Evolutionary conservation across 37 sponge, comb jelly and placozoan species (phyloP), one percentile per base, ranked within the genome.

Genomic region (Crambe crambe): DNA sequence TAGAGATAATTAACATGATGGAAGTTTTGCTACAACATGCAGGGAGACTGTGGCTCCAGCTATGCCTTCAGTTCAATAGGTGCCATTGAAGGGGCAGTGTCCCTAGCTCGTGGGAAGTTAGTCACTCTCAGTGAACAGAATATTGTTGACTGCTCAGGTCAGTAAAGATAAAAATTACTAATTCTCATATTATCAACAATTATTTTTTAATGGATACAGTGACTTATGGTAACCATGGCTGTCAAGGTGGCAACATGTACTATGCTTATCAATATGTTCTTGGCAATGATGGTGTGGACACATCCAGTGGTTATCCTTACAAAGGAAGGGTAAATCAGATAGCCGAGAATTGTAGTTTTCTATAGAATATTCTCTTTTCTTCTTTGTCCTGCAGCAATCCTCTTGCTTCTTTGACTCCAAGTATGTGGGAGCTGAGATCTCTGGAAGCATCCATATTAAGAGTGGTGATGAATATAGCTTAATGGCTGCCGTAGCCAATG

Each of bases 1-100:
- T n/a, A n/a, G n/a, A n/a, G n/a, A n/a, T n/a, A n/a, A n/a, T n/a
- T n/a, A n/a, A n/a, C n/a, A n/a, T n/a, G n/a, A n/a, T n/a, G n/a
- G n/a, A n/a, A n/a, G n/a, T n/a, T n/a, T n/a, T n/a, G n/a, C n/a
- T n/a, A 54, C 17, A 18, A 54, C 12, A 2, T 43, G 17, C 83
- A 90, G 84, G 94, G 93, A 35, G 65, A 85, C 47, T 94, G 95
- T 83, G 95, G 95, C 10, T 77, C 94, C 27, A 90, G 94, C 68
- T 95, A 92, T 82, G 94, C 96, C 25, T 95, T 95, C 81, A 93
- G 94, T 75, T 80, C 93, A 1, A 79, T 90, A 0, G 96, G 93
- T 12, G 47, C 89, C 41, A 71, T 95, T 4, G 94, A 95, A 80
- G 92, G 95, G 34, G 85, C 73, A 39, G 63, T 38, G 1, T 42